phyloP scores from a whole-genome alignment of 2,113 vertebrate species.

The Mastomys coucha region DNA sequence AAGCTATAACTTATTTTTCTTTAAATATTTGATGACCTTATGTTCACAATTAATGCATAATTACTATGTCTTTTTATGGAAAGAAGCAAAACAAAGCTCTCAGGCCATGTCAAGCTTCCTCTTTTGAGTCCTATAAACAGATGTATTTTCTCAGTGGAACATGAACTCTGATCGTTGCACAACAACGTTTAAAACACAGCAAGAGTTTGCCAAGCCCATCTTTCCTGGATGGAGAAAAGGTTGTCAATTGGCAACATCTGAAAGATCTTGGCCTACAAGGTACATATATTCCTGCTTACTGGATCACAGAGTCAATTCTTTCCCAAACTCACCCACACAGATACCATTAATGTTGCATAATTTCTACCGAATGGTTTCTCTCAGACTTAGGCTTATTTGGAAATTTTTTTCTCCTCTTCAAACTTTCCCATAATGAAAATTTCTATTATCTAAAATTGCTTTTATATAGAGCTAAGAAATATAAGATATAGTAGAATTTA shows the following conservation, averaged over 20 bases:
- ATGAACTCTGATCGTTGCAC: not conserved
- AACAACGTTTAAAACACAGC: not conserved
- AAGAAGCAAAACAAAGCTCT: not conserved
- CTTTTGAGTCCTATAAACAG: not conserved
- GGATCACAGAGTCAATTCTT: not conserved
- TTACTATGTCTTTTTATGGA: not conserved
- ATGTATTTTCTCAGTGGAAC: not conserved
- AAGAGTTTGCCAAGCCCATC: not conserved
- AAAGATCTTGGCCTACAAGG: not conserved
- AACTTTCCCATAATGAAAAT: not conserved
- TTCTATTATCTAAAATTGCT: not conserved
- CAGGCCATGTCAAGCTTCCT: not conserved
- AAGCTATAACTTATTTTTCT: not conserved
- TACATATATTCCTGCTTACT: not conserved
- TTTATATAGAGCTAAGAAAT: not conserved
- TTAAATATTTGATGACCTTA: not conserved
- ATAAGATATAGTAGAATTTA: not conserved
- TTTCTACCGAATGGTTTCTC: constrained; percentile 34
- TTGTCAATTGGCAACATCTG: not conserved
- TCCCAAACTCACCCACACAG: not conserved
- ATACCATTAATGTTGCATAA: not conserved
- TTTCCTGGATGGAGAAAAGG: not conserved
- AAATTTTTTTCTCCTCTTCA: constrained; percentile 1
- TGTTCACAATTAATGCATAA: not conserved
- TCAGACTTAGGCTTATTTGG: not conserved